Base-by-base conservation (phyloP, 2,888 invertebrate genomes). In the Busseola fusca region DNA sequence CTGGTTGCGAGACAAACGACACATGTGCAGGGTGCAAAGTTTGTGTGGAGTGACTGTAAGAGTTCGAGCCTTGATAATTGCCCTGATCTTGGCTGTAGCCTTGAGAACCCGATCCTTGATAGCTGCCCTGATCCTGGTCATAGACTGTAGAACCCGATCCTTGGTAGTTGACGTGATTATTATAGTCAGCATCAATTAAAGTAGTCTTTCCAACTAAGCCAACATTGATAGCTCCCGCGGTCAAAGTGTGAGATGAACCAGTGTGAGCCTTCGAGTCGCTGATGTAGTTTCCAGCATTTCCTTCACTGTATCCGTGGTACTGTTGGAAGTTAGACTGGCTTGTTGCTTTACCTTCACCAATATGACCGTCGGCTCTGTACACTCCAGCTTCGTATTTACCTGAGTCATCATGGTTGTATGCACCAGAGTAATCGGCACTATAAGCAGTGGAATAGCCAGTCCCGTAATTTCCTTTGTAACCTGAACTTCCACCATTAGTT, bases 141-240 rank as follows among this genome's bases (percentile, higher is more conserved):
- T 87, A 87, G 6, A 82, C 83, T 34, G 86, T 81, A 9, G 84
- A 86, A 34, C 85, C 86, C 37, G 83, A 76, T 52, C 74, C 84
- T 63, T 84, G 65, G 4, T 93, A 93, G 66, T 87, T 89, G 2
- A 12, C 63, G 80, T 93, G 91, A 63, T 93, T 86, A 3, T 86
- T 88, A 70, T 93, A 92, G 63, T 88, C 89, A 40, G 91, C 89
- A 70, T 95, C 95, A 1, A 96, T 86, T 68, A 96, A 87, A 21
- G 93, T 93, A 2, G 96, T 96, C 86, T 95, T 96, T 50, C 96
- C 96, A 12, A 96, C 96, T 54, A 96, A 87, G 42, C 93, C 96
- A 21, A 95, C 94, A 80, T 95, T 96, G 0, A 96, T 90, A 48
- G 95, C 95, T 45, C 96, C 96, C 18, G 95, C 95, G 7, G 95